Evolutionary conservation across 2,113 vertebrate species (phyloP).

Genomic region (Naja naja): DNA sequence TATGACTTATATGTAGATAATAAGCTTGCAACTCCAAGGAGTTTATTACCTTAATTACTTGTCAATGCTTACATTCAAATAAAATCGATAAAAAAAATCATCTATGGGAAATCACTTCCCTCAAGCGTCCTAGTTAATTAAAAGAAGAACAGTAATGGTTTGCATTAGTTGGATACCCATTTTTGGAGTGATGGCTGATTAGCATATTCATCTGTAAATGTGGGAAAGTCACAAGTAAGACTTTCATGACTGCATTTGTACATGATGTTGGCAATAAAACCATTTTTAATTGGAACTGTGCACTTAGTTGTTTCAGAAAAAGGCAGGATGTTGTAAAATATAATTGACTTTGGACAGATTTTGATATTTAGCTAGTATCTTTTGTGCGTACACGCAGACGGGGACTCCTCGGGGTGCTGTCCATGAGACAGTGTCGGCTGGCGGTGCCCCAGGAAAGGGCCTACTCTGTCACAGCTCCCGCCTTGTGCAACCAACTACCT

Average conservation of each 20-base stretch:
- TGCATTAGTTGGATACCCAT: not conserved
- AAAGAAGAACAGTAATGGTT: not conserved
- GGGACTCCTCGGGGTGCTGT: no score
- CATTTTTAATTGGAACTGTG: not conserved
- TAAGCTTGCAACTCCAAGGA: not conserved
- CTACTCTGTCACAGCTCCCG: no score
- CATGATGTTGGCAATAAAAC: accelerated
- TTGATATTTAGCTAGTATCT: not conserved
- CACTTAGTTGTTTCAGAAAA: not conserved
- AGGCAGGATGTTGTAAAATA: not conserved
- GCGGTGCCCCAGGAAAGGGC: no score
- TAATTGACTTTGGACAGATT: not conserved
- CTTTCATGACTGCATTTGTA: not conserved
- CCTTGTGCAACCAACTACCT: no score
- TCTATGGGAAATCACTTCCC: not conserved
- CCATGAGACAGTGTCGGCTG: no score
- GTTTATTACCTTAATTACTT: not conserved
- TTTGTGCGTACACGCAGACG: no score
- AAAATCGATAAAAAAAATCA: not conserved
- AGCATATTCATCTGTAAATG: not conserved
- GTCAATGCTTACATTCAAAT: not conserved
- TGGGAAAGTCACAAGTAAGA: not conserved
- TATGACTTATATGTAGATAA: not conserved
- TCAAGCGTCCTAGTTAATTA: not conserved
- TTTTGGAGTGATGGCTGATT: not conserved